A percentile compares a stretch with the other conserved stretches of the same genome.
Conservation (phyloP, 2,888 invertebrate species). For the Torymus auratus region DNA sequence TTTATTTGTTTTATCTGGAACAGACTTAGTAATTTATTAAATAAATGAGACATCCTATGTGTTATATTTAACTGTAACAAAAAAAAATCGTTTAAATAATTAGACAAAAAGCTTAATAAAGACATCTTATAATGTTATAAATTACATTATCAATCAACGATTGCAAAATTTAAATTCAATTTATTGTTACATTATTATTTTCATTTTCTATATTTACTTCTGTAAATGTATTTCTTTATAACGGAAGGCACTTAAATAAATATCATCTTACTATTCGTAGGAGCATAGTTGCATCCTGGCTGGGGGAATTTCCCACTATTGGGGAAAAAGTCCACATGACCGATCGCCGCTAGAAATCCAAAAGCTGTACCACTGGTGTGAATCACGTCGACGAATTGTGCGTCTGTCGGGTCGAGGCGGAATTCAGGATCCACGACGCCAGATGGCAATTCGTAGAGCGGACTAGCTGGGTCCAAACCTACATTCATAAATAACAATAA, state of each 20-base stretch:
- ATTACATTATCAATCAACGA: no score
- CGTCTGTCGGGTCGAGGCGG: slow-evolving; percentile 82
- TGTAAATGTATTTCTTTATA: no score
- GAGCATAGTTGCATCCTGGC: slow-evolving; percentile 80
- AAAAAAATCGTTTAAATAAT: no score
- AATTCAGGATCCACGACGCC: slow-evolving; percentile 70
- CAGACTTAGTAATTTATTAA: no score
- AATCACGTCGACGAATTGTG: slow-evolving; percentile 85
- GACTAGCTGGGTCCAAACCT: slow-evolving; percentile 83
- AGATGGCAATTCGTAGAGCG: slow-evolving; percentile 79
- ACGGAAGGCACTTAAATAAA: not conserved
- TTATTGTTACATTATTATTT: no score
- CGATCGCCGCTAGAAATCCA: slow-evolving; percentile 81
- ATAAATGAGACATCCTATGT: no score
- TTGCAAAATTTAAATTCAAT: no score
- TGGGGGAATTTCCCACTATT: slow-evolving; percentile 84
- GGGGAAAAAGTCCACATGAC: slow-evolving; percentile 87
- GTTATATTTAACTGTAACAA: no score
- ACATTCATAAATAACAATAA: not conserved
- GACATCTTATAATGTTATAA: no score
- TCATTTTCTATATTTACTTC: no score
- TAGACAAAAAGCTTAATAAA: no score
- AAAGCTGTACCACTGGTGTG: slow-evolving; percentile 84
- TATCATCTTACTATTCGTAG: slow-evolving; percentile 66
- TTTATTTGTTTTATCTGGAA: no score